Base-by-base conservation (phyloP, 2,113 vertebrate species). In the Calidris pugnax region DNA sequence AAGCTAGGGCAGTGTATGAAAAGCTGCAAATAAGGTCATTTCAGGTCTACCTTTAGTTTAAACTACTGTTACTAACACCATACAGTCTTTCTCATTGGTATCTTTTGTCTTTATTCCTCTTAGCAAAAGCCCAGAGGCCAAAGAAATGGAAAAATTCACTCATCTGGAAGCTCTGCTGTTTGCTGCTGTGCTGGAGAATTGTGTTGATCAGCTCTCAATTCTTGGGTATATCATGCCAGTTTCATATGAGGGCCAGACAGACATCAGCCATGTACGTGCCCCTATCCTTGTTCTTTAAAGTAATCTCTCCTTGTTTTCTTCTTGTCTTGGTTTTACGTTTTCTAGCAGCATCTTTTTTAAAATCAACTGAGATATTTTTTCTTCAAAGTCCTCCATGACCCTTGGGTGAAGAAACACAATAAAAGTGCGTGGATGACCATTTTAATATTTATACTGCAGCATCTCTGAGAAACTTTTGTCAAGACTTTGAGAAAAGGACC, bases 161-260 rank as follows among this genome's bases (percentile, higher is more conserved):
- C 90, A 85, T 50, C 64, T 98, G 73, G 98, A 98, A 59, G 88
- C 97, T 53, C 89, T 99, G 53, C 96, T 97, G 39, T 80, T 98
- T 39, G 95, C 91, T 50, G 95, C 97, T 39, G 95, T 99, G 71
- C 98, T 99, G 93, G 98, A 98, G 85, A 98, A 97, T 41, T 98
- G 98, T 75, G 60, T 85, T 0, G 98, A 98, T 78, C 98, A 99
- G 81, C 98, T 99, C 18, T 90, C 97, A 47, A 98, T 99, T 87
- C 93, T 99, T 10, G 98, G 97, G 53, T 96, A 97, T 39, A 98
- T 98, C 93, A 98, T 98, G 92, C 97, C 97, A 0, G 47, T 95
- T 51, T 87, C 97, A 7, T 81, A 60, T 0, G 90, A 96, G 13
- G 93, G 75, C 60, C 87, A 94, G 45, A 89, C 59, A 85, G 91